Evolutionary conservation across 2,797 vertebrate genomes (phyloP), one percentile per base, ranked within the genome.

Genomic region (Pipistrellus pipistrellus): DNA sequence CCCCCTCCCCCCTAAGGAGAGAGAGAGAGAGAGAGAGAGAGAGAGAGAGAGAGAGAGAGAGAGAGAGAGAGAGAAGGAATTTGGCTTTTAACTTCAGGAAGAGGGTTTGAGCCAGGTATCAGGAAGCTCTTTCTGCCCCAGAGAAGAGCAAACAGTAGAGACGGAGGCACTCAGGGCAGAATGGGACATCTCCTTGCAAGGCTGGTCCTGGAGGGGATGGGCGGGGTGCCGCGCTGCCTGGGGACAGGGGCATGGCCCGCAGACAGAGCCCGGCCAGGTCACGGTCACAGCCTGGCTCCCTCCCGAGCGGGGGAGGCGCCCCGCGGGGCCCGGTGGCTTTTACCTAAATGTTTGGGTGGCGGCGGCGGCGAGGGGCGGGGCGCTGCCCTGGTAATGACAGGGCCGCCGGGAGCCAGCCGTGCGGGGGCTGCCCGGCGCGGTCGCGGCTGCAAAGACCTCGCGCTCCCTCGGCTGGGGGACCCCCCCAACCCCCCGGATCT

Each of bases 331-430:
- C 3, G 44, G 78, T 51, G 41, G 91, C 66, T 68, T 85, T 32
- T 48, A 84, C 92, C 94, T 92, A 78, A 87, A 53, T 32, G 81
- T 84, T 71, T 77, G 17, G 82, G 80, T 32, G 95, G 93, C 90
- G 41, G 81, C 18, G 53, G 71, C 87, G 92, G 46, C 13, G 10
- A 91, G 90, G 85, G 96, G 96, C 88, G 95, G 92, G 18, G 57
- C 88, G 2, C 44, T 2, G 87, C 57, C 53, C 91, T 75, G 94
- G 91, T 96, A 94, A 95, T 94, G 94, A 96, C 18, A 96, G 96
- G 92, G 91, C 95, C 32, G 66, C 4, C 81, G 78, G 66, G 66
- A 69, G 91, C 90, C 83, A 69, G 91, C 90, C 85, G 73, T 87
- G 81, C 93, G 91, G 96, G 94, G 92, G 94, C 85, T 71, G 92